These are phyloP conservation scores for Siniperca undulata DNA, from an alignment of 2,797 vertebrate genomes.

Conservation along the genomic window DNA sequence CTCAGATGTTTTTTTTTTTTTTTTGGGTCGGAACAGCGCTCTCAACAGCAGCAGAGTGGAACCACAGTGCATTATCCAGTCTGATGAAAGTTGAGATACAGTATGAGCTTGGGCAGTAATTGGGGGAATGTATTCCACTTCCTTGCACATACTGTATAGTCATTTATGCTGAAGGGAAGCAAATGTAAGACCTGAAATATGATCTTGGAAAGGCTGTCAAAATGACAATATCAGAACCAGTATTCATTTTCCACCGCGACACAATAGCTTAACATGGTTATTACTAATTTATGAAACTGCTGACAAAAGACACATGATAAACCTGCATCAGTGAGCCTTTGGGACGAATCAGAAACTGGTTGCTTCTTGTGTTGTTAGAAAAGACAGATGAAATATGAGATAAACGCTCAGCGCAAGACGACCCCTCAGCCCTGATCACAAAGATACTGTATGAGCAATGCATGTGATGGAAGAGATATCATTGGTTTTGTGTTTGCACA, in stretches of 20 bases:
- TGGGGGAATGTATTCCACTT: constrained; percentile 47
- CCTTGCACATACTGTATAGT: constrained; percentile 42
- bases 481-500: constrained; percentile 57
- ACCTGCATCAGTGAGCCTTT: constrained; percentile 16
- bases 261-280: constrained; percentile 30
- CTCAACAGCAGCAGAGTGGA: constrained; percentile 62
- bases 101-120: constrained; percentile 34
- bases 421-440: constrained; percentile 55
- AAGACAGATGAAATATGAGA: constrained; percentile 68
- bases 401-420: constrained; percentile 45
- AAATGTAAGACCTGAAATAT: constrained; percentile 27
- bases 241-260: constrained; percentile 32
- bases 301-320: constrained; percentile 34
- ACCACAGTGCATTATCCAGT: constrained; percentile 57
- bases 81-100: constrained; percentile 64
- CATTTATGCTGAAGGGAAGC: constrained; percentile 42
- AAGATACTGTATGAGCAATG: constrained; percentile 60
- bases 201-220: constrained; percentile 29
- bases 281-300: constrained; percentile 26
- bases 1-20: constrained; percentile 8
- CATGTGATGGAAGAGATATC: constrained; percentile 59
- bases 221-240: constrained; percentile 17
- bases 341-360: constrained; percentile 34
- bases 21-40: constrained; percentile 37
- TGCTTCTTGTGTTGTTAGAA: constrained; percentile 38